phyloP scores from a whole-genome alignment of 2,797 vertebrate species.

The Megaceryle alcyon region DNA sequence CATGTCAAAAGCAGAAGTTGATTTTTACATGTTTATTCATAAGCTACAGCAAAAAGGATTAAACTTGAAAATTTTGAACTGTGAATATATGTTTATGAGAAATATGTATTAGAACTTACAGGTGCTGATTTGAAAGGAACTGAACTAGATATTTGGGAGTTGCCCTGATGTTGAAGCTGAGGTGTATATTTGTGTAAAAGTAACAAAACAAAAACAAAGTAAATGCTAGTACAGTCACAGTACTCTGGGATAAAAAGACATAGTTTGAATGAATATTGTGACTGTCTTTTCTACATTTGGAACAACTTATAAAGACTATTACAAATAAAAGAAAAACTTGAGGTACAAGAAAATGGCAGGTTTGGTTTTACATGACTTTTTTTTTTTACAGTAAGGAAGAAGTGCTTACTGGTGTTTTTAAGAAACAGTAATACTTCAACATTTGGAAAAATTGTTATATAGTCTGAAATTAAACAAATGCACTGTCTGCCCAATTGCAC shows the following conservation, averaged over 20 bases:
- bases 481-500: neutral
- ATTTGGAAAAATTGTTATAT: neutral
- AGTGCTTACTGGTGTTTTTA: neutral
- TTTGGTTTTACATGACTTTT: accelerated
- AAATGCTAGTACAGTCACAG: accelerated
- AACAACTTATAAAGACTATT: neutral
- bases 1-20: neutral
- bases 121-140: neutral
- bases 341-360: neutral
- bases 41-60: neutral
- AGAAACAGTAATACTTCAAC: neutral
- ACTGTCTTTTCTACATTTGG: neutral
- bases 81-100: neutral
- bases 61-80: neutral
- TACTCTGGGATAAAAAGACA: neutral
- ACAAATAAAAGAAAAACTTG: neutral
- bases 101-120: neutral
- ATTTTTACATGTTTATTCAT: neutral
- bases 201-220: neutral
- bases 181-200: neutral
- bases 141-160: neutral
- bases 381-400: neutral
- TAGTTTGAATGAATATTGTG: neutral
- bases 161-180: neutral
- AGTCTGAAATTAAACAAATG: neutral